Base-by-base conservation (phyloP, 2,113 vertebrate species). In the Ageneiosus marmoratus region DNA sequence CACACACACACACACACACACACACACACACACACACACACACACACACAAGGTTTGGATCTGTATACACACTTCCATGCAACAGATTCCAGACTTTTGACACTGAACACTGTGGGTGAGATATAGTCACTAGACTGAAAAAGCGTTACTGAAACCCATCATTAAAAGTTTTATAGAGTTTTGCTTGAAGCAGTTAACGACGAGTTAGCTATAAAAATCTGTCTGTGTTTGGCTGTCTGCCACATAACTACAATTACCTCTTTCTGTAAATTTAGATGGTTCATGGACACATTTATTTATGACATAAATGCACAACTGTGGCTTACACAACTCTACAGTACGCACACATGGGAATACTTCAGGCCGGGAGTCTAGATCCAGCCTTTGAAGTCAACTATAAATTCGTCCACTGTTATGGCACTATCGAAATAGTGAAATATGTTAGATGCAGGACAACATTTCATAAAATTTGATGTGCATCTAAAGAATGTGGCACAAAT, bases 41-140 rank as follows among this genome's bases (percentile, higher is more conserved):
- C 60, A 82, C 15, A 79, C 20, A 53, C 80, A 81, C 46, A 62
- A 11, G 22, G 44, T 78, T 41, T 46, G 50, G n/a, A n/a, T n/a
- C n/a, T n/a, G n/a, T n/a, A 56, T 24, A 58, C 2, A 12, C 24
- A 29, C 27, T 29, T 15, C 12, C 27, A 58, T 62, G 13, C 7
- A 29, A 3, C 58, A 29, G 58, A 62, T 29, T 29, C n/a, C 15
- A 48, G 24, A 53, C 13, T 32, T 53, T 32, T 74, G 46, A 32
- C 27, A 51, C 48, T 9, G 4, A 15, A 29, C 58, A 13, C 12
- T 62, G 58, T 65, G 10, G 37, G 34, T 2, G 22, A 69, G 18
- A 69, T 22, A 24, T 11, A 24, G 20, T 41, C 34, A 69, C 34
- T 41, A 34, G 0, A 24, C 18, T 37, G 32, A 41, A 37, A 67